Base-by-base conservation (phyloP, 2,113 vertebrate species). In the Sinocyclocheilus grahami region DNA sequence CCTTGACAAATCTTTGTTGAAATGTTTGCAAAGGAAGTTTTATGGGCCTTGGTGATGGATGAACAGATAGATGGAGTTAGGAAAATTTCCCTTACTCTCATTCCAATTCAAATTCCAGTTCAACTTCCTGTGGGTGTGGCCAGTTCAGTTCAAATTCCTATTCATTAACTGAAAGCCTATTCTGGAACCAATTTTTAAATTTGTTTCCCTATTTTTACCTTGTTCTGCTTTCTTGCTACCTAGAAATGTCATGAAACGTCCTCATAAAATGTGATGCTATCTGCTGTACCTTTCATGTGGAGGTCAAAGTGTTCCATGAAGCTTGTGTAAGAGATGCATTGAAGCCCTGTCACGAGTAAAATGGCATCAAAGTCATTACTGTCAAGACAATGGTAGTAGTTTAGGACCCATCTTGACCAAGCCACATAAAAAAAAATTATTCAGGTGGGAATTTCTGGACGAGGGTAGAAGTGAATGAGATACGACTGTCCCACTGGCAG, bases 401-500 rank as follows among this genome's bases (percentile, higher is more conserved):
- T 82, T 30, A 55, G 81, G n/a, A 72, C 12, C 39, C 5, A 27
- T 71, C 65, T 18, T 51, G 42, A 67, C 46, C 27, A 30, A 51
- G 42, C 46, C 63, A 37, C 24, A 11, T 33, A 37, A 37, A 37
- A 7, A 58, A 33, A 2, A 39, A 58, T n/a, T 72, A 72, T 37
- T 55, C 51, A 24, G 48, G 5, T 39, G 51, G 82, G 51, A 83
- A 83, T 72, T 90, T 90, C 86, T 82, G 75, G 67, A 60, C 8
- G 46, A 60, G 80, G 84, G 78, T 67, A 30, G 62, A 87, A 89
- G 86, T 69, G 74, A 92, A 89, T 90, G 91, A 93, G 92, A 93
- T 89, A 90, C 83, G 89, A 78, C 82, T 55, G 55, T 39, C 85
- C 3, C 85, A 62, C 87, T 92, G 93, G 90, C 93, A 94, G 91